These are phyloP conservation scores for Ia io DNA, from an alignment of 2,113 vertebrate species.

Conservation along the genomic window DNA sequence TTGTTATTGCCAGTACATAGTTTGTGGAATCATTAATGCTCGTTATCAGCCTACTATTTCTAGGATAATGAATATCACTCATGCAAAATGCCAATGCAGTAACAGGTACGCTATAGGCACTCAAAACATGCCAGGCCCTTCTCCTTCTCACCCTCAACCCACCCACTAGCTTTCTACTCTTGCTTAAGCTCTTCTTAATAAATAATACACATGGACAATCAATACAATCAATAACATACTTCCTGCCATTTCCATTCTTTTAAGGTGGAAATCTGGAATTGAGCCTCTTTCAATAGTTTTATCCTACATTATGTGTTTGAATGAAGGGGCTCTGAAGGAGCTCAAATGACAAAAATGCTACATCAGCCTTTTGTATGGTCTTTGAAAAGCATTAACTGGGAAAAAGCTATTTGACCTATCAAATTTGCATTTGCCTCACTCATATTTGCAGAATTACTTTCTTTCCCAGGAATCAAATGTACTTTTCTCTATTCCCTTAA, in stretches of 20 bases:
- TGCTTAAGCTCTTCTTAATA: slow-evolving; percentile 31
- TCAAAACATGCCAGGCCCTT: not conserved
- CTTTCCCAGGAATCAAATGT: not conserved
- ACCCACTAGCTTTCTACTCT: slow-evolving; percentile 22
- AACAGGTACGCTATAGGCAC: not conserved
- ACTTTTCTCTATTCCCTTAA: not conserved
- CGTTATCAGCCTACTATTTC: slow-evolving; percentile 48
- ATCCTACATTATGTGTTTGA: slow-evolving; percentile 25
- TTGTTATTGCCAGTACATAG: slow-evolving; percentile 46
- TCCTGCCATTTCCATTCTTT: slow-evolving; percentile 27
- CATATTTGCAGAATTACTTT: not conserved
- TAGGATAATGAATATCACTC: not conserved
- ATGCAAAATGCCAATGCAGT: not conserved
- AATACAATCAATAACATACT: not conserved
- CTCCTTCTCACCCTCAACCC: not conserved
- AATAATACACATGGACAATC: not conserved
- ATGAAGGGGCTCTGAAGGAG: not conserved
- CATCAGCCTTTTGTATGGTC: not conserved
- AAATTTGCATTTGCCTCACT: slow-evolving; percentile 21
- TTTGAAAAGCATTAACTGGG: slow-evolving; percentile 34
- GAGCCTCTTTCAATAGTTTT: not conserved
- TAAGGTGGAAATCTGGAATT: slow-evolving; percentile 10
- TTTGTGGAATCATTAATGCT: slow-evolving; percentile 48
- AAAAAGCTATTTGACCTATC: slow-evolving; percentile 9
- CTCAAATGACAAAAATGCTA: not conserved